phyloP scores from a whole-genome alignment of 2,797 vertebrate genomes.

The Megalops cyprinoides region DNA sequence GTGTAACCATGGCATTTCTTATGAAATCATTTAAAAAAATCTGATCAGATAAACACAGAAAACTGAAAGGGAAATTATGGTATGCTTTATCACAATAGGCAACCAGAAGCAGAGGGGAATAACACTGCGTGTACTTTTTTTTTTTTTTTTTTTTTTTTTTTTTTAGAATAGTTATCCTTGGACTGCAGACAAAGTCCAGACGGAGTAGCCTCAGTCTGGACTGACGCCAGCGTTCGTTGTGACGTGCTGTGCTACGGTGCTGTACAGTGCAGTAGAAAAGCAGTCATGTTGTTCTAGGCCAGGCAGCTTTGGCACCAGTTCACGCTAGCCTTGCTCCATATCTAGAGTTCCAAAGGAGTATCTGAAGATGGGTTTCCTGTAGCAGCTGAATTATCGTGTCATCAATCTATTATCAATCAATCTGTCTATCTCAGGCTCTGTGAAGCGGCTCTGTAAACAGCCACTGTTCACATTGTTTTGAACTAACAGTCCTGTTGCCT shows the following conservation, averaged over 20 bases:
- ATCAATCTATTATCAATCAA: too few species aligned
- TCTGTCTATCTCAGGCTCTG: too few species aligned
- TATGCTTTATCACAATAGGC: background rate
- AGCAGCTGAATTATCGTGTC: too few species aligned
- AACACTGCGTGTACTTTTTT: background rate
- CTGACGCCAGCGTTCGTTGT: background rate
- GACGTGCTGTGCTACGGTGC: background rate
- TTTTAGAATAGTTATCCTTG: background rate
- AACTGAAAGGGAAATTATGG: background rate
- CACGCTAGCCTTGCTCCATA: too few species aligned
- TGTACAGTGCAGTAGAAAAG: background rate
- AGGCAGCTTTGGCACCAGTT: too few species aligned
- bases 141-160: background rate
- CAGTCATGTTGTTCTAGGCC: background rate
- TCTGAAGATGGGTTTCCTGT: too few species aligned
- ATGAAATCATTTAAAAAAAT: background rate
- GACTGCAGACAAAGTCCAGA: background rate
- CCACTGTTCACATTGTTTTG: too few species aligned
- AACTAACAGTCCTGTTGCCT: too few species aligned
- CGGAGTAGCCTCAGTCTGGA: background rate
- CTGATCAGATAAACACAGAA: background rate
- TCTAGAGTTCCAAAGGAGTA: too few species aligned
- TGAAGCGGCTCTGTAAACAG: too few species aligned
- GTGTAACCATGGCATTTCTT: background rate
- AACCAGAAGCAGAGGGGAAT: background rate